These are phyloP conservation scores for Philaethria dido DNA, from an alignment of 2,888 invertebrate species.

Conservation along the genomic window DNA sequence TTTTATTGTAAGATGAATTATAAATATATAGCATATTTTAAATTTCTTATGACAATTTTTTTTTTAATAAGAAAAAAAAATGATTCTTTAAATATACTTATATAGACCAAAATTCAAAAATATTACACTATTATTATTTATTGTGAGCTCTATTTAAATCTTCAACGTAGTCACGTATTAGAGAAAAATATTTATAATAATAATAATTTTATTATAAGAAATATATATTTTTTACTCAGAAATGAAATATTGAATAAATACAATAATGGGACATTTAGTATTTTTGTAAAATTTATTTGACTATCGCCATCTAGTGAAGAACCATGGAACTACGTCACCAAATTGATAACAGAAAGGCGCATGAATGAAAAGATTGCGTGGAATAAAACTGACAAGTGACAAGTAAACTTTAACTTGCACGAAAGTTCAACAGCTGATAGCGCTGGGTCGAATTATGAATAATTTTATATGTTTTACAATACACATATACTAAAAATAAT, in stretches of 20 bases:
- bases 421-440: conserved; percentile 53
- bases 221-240: not conserved
- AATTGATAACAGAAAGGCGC: conserved; percentile 9
- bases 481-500: conserved; percentile 41
- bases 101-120: no score
- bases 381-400: conserved; percentile 40
- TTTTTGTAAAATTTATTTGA: not conserved
- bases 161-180: no score
- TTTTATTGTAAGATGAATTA: no score
- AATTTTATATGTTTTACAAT: conserved; percentile 43
- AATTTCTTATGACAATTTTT: no score
- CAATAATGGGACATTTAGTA: not conserved
- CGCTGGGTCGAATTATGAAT: conserved; percentile 44
- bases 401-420: conserved; percentile 36
- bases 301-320: conserved; percentile 46
- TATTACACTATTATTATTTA: no score
- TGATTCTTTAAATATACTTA: no score
- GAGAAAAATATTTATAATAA: no score
- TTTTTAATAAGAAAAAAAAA: no score
- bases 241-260: not conserved
- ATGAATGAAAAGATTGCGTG: conserved; percentile 38
- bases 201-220: no score
- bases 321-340: conserved; percentile 33
- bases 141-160: no score
- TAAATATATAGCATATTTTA: no score